Evolutionary conservation across 2,797 vertebrate species (phyloP), one percentile per base, ranked within the genome.

Genomic region (Anabacerthia variegaticeps): DNA sequence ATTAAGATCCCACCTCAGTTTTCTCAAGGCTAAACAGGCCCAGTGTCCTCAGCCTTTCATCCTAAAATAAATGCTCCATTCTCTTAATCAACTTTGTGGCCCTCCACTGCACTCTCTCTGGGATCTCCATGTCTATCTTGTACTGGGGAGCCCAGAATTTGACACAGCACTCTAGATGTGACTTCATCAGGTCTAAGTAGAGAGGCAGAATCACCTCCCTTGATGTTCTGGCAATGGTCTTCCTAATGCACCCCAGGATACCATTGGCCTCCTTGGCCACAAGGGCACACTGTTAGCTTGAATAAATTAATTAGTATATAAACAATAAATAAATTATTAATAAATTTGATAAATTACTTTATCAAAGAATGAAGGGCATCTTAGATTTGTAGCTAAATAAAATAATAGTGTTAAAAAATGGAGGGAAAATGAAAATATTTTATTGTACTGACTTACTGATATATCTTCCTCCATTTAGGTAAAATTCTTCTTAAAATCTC

Each of bases 141-240:
- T 11, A 2, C 14, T 39, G n/a, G 2, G 3, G 14, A 65, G 17
- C 1, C 16, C 65, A 46, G 51, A 22, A 4, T 3, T 19, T 24
- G 12, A 0, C 44, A 30, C 28, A 58, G 28, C 20, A 1, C 21
- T 51, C 51, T 37, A 51, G 37, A 4, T 39, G 10, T 44, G 36
- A 5, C 20, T n/a, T 44, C 7, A 34, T 6, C 3, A 22, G 22
- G 28, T 37, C 9, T 3, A 12, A 34, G 20, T 0, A 7, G 4
- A 58, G 14, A 7, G 17, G 18, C 10, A 58, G 58, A 14, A 27
- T 52, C 37, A 58, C 12, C 3, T 44, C n/a, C 7, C 24, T 14
- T 0, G 0, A 3, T 3, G 20, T 44, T 3, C 44, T 58, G 44
- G 8, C 20, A 39, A 0, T 23, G n/a, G 6, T 46, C 10, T 6